Evolutionary conservation across 2,888 invertebrate species (phyloP).

Genomic region (Stomorhina lunata): DNA sequence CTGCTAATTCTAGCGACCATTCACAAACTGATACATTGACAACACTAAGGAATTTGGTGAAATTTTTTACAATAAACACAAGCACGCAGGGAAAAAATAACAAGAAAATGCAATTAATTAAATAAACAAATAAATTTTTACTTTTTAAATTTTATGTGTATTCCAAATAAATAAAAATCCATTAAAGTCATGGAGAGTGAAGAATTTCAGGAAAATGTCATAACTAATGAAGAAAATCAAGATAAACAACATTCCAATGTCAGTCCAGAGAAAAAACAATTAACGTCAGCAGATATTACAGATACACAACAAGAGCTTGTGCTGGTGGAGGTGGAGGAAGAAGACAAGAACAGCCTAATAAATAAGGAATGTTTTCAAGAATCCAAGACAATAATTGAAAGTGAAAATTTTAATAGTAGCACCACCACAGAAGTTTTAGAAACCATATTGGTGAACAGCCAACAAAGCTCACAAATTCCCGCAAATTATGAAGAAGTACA

Average conservation of each 20-base stretch:
- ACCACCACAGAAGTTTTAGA: background rate
- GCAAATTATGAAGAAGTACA: slow-evolving; percentile 17
- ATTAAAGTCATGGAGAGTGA: slow-evolving; percentile 35
- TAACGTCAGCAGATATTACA: slow-evolving; percentile 32
- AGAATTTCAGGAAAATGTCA: slow-evolving; percentile 4
- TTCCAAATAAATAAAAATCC: background rate
- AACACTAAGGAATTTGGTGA: slow-evolving; percentile 37
- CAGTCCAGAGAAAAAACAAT: slow-evolving; percentile 11
- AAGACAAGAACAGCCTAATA: background rate
- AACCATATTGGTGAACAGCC: background rate
- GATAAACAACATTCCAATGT: slow-evolving; percentile 52
- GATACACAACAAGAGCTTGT: background rate
- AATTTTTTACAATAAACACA: slow-evolving; percentile 47
- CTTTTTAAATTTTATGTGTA: background rate
- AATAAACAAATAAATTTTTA: slow-evolving; percentile 55
- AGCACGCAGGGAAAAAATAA: background rate
- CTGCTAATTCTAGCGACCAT: too few relatives aligned
- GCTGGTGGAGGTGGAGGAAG: background rate
- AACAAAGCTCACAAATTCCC: background rate
- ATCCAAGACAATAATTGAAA: background rate
- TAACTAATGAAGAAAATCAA: slow-evolving; percentile 1
- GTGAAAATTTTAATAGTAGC: background rate
- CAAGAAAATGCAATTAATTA: slow-evolving; percentile 44
- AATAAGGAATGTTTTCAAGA: too few relatives aligned
- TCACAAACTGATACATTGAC: background rate